Conservation (phyloP, 2,797 vertebrate species). For the Phrynocephalus guinanensis region DNA sequence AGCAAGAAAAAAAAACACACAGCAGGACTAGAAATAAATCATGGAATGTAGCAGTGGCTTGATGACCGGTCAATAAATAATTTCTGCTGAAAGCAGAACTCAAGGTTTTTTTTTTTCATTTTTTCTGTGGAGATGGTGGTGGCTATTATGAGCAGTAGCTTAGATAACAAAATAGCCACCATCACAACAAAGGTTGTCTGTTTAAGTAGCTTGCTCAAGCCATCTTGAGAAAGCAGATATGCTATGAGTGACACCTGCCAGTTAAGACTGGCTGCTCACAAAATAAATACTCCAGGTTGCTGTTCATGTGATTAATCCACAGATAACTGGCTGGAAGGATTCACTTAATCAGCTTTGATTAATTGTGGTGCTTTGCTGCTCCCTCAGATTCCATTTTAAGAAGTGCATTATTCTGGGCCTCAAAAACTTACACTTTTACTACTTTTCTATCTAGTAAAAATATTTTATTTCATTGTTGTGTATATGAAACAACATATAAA, state of each 20-base stretch:
- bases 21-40: conserved; percentile 52
- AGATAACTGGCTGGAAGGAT: neutral
- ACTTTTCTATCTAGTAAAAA: too few species aligned
- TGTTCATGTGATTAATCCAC: neutral
- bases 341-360: conserved; percentile 9
- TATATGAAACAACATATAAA: too few species aligned
- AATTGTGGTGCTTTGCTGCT: neutral
- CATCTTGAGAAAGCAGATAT: neutral
- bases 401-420: too few species aligned
- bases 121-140: conserved; percentile 42
- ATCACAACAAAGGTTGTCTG: conserved; percentile 21
- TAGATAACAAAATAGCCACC: conserved; percentile 46
- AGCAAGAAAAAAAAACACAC: conserved; percentile 25
- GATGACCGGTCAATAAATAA: conserved; percentile 69
- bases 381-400: neutral
- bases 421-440: too few species aligned
- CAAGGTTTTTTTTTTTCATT: conserved; percentile 46
- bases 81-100: conserved; percentile 55
- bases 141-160: conserved; percentile 38
- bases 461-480: too few species aligned
- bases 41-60: conserved; percentile 58
- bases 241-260: neutral
- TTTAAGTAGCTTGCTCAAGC: conserved; percentile 33
- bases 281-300: neutral
- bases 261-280: neutral